A percentile compares a stretch with the other conserved stretches of the same genome.
phyloP scores from a whole-genome alignment of 2,888 invertebrate species.

The Julus scanicus region DNA sequence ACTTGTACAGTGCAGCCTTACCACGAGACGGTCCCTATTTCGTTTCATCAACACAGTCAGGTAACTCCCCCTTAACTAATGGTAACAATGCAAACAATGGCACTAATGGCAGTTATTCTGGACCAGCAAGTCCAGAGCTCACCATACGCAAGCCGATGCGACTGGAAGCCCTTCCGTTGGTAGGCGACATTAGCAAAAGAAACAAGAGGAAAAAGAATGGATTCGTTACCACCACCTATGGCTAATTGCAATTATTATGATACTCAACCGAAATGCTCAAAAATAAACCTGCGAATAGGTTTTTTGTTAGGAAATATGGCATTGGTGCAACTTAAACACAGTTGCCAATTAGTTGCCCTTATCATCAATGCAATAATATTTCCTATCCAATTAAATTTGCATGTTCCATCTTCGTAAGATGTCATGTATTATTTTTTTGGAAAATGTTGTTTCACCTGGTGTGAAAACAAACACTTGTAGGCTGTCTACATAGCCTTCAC shows the following conservation, averaged over 20 bases:
- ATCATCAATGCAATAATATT: neutral
- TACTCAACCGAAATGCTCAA: neutral
- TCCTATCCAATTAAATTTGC: neutral
- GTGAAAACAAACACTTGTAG: neutral
- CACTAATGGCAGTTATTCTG: constrained; percentile 54
- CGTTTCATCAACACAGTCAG: neutral
- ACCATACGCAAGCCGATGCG: constrained; percentile 66
- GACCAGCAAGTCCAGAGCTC: constrained; percentile 63
- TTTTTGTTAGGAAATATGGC: neutral
- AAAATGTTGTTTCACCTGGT: neutral
- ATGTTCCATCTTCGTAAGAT: neutral
- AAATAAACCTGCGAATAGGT: neutral
- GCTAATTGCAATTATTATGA: neutral
- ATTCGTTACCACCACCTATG: neutral
- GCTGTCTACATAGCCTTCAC: neutral
- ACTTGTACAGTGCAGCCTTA: constrained; percentile 48
- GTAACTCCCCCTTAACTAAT: constrained; percentile 45
- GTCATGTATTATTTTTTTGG: neutral
- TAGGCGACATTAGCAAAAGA: constrained; percentile 60
- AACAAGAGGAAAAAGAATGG: constrained; percentile 58
- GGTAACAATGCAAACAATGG: neutral
- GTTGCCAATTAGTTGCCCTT: neutral
- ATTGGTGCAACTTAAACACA: neutral
- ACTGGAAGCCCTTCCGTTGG: constrained; percentile 68
- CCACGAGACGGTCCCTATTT: constrained; percentile 41